Percentiles rank a stretch among this genome's conserved stretches.
phyloP scores from a whole-genome alignment of 1,140 invertebrate species.

The Drosophila orena region DNA sequence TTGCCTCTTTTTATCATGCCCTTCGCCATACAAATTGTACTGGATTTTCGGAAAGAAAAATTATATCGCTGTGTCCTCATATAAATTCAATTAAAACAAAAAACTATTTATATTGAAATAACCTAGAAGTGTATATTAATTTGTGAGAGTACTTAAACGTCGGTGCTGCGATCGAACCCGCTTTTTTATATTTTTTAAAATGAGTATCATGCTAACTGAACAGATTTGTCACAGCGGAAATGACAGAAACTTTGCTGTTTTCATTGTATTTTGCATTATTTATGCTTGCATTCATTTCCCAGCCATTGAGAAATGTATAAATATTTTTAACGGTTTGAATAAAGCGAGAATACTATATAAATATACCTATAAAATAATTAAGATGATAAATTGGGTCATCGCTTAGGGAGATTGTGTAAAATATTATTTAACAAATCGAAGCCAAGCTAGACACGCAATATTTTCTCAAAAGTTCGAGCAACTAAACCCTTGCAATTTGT shows the following conservation, averaged over 20 bases:
- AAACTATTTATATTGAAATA: neutral
- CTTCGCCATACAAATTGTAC: neutral
- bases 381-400: too few relatives aligned
- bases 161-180: neutral
- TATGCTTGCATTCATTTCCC: neutral
- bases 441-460: neutral
- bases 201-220: constrained; percentile 22
- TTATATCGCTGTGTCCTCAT: neutral
- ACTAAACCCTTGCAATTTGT: constrained; percentile 17
- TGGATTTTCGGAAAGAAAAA: neutral
- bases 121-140: too few relatives aligned
- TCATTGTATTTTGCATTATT: neutral
- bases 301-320: neutral
- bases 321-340: neutral
- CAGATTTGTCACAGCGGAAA: constrained; percentile 23
- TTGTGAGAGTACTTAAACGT: neutral
- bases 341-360: too few relatives aligned
- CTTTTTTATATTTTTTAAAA: constrained; percentile 7
- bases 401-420: neutral
- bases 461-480: neutral
- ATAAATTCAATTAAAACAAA: neutral
- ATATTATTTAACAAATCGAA: neutral
- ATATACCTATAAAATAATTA: too few relatives aligned
- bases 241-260: constrained; percentile 4
- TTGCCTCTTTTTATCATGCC: neutral